These are phyloP conservation scores for Ascidia mentula DNA, from an alignment of 23 tunicate genomes.

Conservation along the genomic window DNA sequence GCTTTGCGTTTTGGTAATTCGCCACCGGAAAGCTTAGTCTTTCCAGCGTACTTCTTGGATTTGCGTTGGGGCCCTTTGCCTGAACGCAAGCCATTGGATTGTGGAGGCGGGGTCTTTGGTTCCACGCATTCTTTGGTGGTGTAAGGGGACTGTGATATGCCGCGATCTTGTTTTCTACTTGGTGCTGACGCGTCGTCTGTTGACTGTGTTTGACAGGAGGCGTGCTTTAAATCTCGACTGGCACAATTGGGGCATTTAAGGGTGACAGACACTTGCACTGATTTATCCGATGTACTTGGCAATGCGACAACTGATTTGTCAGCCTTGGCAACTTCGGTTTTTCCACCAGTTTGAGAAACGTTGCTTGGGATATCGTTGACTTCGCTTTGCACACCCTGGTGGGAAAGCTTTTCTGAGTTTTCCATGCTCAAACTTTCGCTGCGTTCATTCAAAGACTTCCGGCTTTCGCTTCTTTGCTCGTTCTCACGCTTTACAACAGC, in stretches of 20 bases:
- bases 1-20: neutral
- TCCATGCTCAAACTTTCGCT: neutral
- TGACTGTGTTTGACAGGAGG: neutral
- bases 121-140: neutral
- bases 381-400: neutral
- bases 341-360: neutral
- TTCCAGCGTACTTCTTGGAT: neutral
- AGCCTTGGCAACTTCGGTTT: too few species aligned
- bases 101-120: neutral
- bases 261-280: neutral
- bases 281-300: neutral
- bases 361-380: neutral
- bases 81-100: neutral
- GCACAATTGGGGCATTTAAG: neutral
- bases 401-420: neutral
- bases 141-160: neutral
- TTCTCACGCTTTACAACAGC: conserved; percentile 5
- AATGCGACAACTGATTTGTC: neutral
- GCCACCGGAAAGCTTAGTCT: neutral
- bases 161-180: neutral
- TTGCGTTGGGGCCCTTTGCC: neutral
- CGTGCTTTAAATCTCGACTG: neutral
- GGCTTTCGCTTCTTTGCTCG: neutral
- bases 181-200: neutral
- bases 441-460: neutral